Percentiles rank a stretch among this genome's conserved stretches.
Evolutionary conservation across 2,888 invertebrate genomes (phyloP).

Genomic region (Polydesmus complanatus): DNA sequence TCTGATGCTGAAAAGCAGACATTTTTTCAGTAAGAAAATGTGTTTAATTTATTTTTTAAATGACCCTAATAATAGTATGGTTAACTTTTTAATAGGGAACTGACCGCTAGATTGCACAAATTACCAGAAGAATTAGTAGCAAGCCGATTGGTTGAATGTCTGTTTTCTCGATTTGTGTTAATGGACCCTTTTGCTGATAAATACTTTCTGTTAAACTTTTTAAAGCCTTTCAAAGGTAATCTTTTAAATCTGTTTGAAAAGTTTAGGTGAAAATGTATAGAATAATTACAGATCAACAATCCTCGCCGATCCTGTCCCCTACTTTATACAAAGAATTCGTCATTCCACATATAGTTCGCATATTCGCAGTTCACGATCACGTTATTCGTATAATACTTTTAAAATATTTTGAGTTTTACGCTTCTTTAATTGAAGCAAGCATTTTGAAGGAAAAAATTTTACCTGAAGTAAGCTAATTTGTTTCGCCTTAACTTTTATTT

Average conservation of each 20-base stretch:
- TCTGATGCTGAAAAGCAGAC: slow-evolving; percentile 55
- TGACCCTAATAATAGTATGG: background rate
- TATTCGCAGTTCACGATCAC: slow-evolving; percentile 68
- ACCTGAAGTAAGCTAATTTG: slow-evolving; percentile 50
- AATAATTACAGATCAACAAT: slow-evolving; percentile 5
- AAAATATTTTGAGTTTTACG: slow-evolving; percentile 60
- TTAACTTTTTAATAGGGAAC: slow-evolving; percentile 34
- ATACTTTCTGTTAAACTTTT: slow-evolving; percentile 49
- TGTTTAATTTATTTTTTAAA: background rate
- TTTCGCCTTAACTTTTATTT: background rate
- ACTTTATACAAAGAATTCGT: slow-evolving; percentile 56
- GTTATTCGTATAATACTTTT: slow-evolving; percentile 66
- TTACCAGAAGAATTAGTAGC: slow-evolving; percentile 72
- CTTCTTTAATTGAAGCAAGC: slow-evolving; percentile 56
- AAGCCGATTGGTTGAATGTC: slow-evolving; percentile 56
- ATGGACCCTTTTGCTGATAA: slow-evolving; percentile 64
- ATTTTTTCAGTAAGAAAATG: slow-evolving; percentile 50
- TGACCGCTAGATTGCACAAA: slow-evolving; percentile 50
- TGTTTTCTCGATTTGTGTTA: slow-evolving; percentile 71
- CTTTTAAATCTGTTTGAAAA: background rate
- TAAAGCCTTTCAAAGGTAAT: slow-evolving; percentile 55
- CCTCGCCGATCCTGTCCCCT: slow-evolving; percentile 47
- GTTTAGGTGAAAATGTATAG: background rate
- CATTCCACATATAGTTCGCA: slow-evolving; percentile 46
- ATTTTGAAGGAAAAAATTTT: slow-evolving; percentile 61